Evolutionary conservation across 2,797 vertebrate genomes (phyloP), one percentile per base, ranked within the genome.

Genomic region (Selene dorsalis): DNA sequence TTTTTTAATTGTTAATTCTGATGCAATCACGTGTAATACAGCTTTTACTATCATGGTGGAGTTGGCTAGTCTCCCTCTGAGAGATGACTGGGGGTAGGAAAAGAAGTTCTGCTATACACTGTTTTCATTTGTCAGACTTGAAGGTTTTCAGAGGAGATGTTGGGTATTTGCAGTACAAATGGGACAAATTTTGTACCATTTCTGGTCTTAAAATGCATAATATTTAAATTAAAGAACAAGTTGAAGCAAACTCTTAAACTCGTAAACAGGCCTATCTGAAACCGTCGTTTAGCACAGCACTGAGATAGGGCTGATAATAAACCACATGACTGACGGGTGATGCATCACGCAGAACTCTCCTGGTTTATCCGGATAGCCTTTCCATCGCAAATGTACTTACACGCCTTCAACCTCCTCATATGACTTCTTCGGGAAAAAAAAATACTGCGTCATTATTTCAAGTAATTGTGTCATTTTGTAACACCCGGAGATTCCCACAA

Each of bases 401-500:
- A 67, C 4, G 13, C 13, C 12, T 6, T 48, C 18, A 22, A 5
- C 22, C 3, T 14, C 28, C 17, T 20, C 9, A 26, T 30, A 18
- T 41, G 20, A 55, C 35, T n/a, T n/a, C 18, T 18, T 16, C 16
- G 11, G 1, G 70, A 78, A 35, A 38, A 10, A 16, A 56, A 56
- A 73, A 57, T 0, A 65, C 53, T 66, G 24, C 28, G 66, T 84
- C 76, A 74, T 69, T 1, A 9, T 56, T 35, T 30, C 20, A 26
- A 7, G 47, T 4, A 64, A 47, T 6, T 2, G 22, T 22, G 57
- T 76, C 52, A 12, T 17, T 76, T 69, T 17, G 1, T 43, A 50
- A 32, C 24, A 13, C 48, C 8, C 63, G 73, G 85, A 71, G 86
- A 68, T 78, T 85, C 88, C 83, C 84, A 63, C 57, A 62, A 2